These are phyloP conservation scores for Leucoma salicis DNA, from an alignment of 2,888 invertebrate species.

Conservation along the genomic window DNA sequence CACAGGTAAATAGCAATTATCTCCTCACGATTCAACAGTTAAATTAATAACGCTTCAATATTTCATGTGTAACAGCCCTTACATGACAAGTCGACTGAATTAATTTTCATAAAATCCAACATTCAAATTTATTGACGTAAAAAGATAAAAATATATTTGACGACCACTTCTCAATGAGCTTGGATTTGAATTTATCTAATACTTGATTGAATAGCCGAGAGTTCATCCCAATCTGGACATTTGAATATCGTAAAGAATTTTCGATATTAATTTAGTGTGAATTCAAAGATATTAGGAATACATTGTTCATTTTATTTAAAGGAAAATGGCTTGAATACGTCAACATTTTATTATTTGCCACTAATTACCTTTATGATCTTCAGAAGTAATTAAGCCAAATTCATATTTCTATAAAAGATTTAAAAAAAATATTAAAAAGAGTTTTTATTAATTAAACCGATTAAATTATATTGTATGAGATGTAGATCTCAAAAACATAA, in stretches of 20 bases:
- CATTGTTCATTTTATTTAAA: not conserved
- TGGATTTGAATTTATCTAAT: not conserved
- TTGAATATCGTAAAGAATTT: not conserved
- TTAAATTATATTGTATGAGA: no score
- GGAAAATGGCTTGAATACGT: no score
- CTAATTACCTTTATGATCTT: no score
- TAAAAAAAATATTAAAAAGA: no score
- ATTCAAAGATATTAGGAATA: not conserved
- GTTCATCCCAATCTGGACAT: not conserved
- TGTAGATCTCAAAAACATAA: no score
- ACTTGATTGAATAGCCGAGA: not conserved
- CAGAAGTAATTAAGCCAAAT: no score
- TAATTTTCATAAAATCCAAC: not conserved
- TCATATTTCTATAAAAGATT: no score
- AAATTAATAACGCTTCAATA: no score
- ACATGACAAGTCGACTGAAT: not conserved
- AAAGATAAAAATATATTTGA: not conserved
- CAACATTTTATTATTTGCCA: no score
- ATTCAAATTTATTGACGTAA: not conserved
- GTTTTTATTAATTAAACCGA: no score
- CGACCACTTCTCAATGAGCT: not conserved
- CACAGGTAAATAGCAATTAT: no score
- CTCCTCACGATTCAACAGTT: no score
- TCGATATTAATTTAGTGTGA: not conserved
- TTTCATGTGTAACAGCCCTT: not conserved